These are phyloP conservation scores for Peromyscus aztecus DNA, from an alignment of 2,797 vertebrate species.

Conservation along the genomic window DNA sequence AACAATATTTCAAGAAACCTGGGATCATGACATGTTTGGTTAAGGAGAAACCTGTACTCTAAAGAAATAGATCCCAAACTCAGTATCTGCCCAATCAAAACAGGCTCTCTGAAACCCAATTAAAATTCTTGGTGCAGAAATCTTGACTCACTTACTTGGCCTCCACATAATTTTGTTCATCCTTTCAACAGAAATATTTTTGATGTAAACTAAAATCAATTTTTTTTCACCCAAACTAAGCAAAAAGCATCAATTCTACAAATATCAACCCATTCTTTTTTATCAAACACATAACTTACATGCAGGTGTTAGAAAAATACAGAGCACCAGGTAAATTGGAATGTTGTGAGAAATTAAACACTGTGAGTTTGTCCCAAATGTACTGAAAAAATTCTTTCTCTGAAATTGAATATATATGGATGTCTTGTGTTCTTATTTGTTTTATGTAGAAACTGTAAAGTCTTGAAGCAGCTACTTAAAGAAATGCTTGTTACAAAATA, in stretches of 20 bases:
- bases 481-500: neutral
- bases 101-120: neutral
- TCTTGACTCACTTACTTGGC: constrained; percentile 28
- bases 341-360: neutral
- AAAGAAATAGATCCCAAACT: neutral
- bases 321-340: neutral
- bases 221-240: constrained; percentile 37
- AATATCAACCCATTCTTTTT: neutral
- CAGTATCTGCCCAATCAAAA: neutral
- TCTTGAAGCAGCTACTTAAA: neutral
- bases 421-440: neutral
- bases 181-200: constrained; percentile 42
- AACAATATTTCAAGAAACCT: neutral
- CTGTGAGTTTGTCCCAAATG: neutral
- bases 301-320: neutral
- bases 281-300: neutral
- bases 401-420: constrained; percentile 1
- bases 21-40: neutral
- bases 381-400: neutral
- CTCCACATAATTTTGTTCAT: constrained; percentile 12
- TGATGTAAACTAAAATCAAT: constrained; percentile 47
- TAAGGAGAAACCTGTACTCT: neutral
- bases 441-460: neutral
- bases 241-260: neutral
- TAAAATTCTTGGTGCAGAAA: constrained; percentile 2